Evolutionary conservation across 1,140 invertebrate species (phyloP).

Genomic region (Lucilia sericata): DNA sequence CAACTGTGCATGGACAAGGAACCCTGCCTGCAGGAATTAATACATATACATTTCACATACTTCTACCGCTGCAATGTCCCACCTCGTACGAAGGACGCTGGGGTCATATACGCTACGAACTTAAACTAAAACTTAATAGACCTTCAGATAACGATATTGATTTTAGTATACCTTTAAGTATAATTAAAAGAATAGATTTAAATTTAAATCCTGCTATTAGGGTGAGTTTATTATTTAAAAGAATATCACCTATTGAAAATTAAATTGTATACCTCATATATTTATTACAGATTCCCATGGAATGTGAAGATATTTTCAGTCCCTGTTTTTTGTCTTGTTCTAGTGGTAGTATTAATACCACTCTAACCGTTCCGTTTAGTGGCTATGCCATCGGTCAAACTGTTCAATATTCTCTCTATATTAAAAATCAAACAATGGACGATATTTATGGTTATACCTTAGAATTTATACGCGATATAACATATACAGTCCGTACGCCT

Average conservation of each 20-base stretch:
- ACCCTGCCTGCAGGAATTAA: conserved; percentile 11
- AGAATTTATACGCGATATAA: conserved; percentile 49
- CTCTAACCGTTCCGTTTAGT: conserved; percentile 57
- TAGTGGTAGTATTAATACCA: conserved; percentile 54
- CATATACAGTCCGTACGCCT: conserved; percentile 52
- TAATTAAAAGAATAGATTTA: conserved; percentile 76
- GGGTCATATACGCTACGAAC: conserved; percentile 75
- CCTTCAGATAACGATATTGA: conserved; percentile 80
- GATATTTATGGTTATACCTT: conserved; percentile 48
- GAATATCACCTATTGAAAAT: too few relatives aligned
- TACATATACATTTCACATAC: conserved; percentile 10
- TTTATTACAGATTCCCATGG: conserved; percentile 49
- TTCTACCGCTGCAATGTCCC: conserved; percentile 70
- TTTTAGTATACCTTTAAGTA: conserved; percentile 75
- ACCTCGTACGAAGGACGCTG: conserved; percentile 77
- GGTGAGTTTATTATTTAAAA: not conserved
- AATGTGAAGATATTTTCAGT: not conserved
- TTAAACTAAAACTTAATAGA: conserved; percentile 74
- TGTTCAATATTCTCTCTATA: conserved; percentile 52
- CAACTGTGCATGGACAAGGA: not conserved
- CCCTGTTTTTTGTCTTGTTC: conserved; percentile 61
- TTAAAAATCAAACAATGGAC: conserved; percentile 57
- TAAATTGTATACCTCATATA: not conserved
- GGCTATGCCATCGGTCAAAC: conserved; percentile 60
- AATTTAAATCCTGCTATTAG: conserved; percentile 69